These are phyloP conservation scores for Diorhabda sublineata DNA, from an alignment of 1,140 invertebrate species.

Conservation along the genomic window DNA sequence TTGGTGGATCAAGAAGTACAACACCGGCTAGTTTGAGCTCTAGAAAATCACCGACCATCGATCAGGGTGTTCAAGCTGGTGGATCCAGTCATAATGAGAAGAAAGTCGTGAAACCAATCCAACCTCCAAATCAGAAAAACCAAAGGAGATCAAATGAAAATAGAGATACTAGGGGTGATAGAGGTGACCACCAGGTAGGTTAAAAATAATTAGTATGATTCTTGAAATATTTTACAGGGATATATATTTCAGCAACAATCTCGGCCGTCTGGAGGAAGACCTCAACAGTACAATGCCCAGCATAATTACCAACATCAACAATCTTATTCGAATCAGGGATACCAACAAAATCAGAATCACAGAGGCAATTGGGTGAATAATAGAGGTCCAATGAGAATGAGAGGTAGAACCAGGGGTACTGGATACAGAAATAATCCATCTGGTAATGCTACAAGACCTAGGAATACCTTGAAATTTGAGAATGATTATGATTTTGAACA, in stretches of 20 bases:
- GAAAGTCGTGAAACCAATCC: constrained; percentile 40
- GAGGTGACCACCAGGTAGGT: constrained; percentile 13
- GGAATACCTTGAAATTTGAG: constrained; percentile 76
- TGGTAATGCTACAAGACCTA: constrained; percentile 41
- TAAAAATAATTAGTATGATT: too few relatives aligned
- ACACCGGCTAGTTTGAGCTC: constrained; percentile 67
- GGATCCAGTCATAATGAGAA: constrained; percentile 38
- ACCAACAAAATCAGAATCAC: constrained; percentile 46
- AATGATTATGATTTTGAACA: constrained; percentile 97
- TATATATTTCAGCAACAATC: background rate
- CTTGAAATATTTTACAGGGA: too few relatives aligned
- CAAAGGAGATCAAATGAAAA: constrained; percentile 34
- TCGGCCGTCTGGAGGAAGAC: background rate
- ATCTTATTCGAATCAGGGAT: constrained; percentile 44
- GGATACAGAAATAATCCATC: constrained; percentile 36
- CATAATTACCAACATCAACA: constrained; percentile 12
- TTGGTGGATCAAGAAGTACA: constrained; percentile 70
- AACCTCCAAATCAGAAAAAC: constrained; percentile 38
- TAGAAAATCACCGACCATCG: constrained; percentile 75
- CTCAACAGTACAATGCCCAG: constrained; percentile 22
- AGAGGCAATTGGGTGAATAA: constrained; percentile 33
- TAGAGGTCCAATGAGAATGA: constrained; percentile 20
- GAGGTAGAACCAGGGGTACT: constrained; percentile 18
- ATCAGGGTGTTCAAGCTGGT: constrained; percentile 69
- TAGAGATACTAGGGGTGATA: constrained; percentile 39